Evolutionary conservation across 2,888 invertebrate species (phyloP).

Genomic region (Sphaerophoria taeniata): DNA sequence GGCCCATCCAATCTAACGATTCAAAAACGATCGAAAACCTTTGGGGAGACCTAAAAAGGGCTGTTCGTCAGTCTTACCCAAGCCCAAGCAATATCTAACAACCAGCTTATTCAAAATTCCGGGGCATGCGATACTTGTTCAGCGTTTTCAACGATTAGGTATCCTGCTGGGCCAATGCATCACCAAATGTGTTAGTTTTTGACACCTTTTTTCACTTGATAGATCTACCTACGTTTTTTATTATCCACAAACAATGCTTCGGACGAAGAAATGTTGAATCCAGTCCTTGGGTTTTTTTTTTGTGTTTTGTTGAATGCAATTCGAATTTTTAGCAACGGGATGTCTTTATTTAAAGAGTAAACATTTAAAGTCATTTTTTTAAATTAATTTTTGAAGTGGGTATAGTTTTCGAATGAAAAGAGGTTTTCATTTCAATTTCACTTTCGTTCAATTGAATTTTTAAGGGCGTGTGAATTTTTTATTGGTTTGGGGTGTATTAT

Average conservation of each 20-base stretch:
- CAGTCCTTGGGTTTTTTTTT: slow-evolving; percentile 18
- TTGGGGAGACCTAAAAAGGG: no score
- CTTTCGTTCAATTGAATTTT: slow-evolving; percentile 4
- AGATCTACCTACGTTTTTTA: slow-evolving; percentile 59
- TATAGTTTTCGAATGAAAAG: slow-evolving; percentile 7
- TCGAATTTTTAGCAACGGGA: slow-evolving; percentile 65
- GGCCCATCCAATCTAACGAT: no score
- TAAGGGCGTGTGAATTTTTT: slow-evolving; percentile 71
- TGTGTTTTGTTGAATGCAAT: slow-evolving; percentile 24
- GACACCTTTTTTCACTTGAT: slow-evolving; percentile 71
- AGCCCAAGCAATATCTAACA: no score
- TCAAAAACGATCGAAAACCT: no score
- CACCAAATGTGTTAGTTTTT: slow-evolving; percentile 68
- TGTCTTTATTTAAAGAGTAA: slow-evolving; percentile 51
- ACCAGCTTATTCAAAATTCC: no score
- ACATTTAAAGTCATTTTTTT: slow-evolving; percentile 25
- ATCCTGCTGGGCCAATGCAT: slow-evolving; percentile 66
- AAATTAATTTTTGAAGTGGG: neutral
- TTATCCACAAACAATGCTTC: slow-evolving; percentile 50
- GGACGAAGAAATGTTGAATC: slow-evolving; percentile 28
- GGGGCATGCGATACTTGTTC: no score
- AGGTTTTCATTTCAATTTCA: neutral
- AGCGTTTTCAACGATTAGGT: no score
- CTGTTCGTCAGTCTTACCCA: no score
- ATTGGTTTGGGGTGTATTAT: slow-evolving; percentile 48